Evolutionary conservation across 1,140 invertebrate species (phyloP), one percentile per base, ranked within the genome.

Genomic region (Drosophila bocqueti): DNA sequence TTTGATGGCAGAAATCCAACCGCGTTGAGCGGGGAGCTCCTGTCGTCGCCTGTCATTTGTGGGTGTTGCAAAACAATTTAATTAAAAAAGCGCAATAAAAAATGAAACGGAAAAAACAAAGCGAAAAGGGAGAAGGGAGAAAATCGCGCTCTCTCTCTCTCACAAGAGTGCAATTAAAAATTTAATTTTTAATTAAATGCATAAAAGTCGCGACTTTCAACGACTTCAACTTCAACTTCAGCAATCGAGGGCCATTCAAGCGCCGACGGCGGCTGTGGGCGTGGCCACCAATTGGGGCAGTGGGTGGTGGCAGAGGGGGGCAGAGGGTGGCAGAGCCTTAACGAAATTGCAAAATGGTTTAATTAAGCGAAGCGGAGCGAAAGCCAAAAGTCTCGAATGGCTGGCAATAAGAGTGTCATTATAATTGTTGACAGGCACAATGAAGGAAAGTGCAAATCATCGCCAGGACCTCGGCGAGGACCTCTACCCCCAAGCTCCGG

Each of bases 361-460:
- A 85, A 85, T 86, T 86, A 82, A 82, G 79, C 65, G 71, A 54
- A 77, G 83, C 81, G 75, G 67, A 79, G 68, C 64, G 65, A 58
- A 59, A 54, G 65, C 69, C 38, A 42, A 76, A 74, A 55, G 57
- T 78, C 75, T 67, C 78, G 79, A 89, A 89, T 89, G 84, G 81
- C 84, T 74, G 84, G 83, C 84, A 89, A 81, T 84, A 84, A 79
- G 84, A 87, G 77, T 89, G 85, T 90, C 85, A 89, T 89, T 87
- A 90, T 84, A 84, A 89, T 84, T 74, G 81, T 71, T 61, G 68
- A 62, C 67, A 74, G 62, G 50, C 72, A 61, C 55, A 76, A 71
- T 79, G 67, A 73, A 50, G 60, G 52, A 73, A 81, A 84, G 69
- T 81, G 79, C 79, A 82, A 86, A 85, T 85, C 67, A 85, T 85